These are phyloP conservation scores for Rhabdophis nuchalis DNA, from an alignment of 2,797 vertebrate species.

Conservation along the genomic window DNA sequence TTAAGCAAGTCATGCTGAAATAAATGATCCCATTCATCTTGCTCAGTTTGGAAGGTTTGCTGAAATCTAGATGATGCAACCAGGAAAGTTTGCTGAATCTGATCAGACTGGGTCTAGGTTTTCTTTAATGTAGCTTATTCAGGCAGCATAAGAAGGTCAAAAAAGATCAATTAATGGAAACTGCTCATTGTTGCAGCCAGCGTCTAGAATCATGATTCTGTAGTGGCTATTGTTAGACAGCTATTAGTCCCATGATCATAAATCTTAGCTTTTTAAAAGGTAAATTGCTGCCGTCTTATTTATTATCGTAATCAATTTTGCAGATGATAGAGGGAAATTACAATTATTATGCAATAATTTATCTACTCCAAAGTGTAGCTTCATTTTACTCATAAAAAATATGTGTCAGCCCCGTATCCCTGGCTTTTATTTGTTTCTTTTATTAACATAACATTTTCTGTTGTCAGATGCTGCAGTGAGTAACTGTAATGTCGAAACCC, in stretches of 20 bases:
- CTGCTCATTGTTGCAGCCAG: not conserved
- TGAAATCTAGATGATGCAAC: not conserved
- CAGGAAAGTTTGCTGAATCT: not conserved
- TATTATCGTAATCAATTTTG: not conserved
- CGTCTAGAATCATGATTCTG: not conserved
- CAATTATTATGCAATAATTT: not conserved
- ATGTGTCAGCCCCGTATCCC: not conserved
- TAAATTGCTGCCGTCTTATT: not conserved
- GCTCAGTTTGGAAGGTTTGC: not conserved
- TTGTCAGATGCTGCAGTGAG: conserved; percentile 73
- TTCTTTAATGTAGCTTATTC: not conserved
- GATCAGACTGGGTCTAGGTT: not conserved
- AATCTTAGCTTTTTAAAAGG: not conserved
- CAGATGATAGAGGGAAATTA: not conserved
- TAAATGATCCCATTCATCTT: not conserved
- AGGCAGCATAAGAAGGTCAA: not conserved
- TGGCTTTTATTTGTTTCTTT: conserved; percentile 7
- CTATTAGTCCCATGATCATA: not conserved
- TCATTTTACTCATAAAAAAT: not conserved
- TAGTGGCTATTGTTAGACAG: not conserved
- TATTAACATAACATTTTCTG: conserved; percentile 33
- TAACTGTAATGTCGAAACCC: conserved; percentile 81
- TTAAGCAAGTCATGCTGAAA: not conserved
- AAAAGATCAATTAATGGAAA: not conserved
- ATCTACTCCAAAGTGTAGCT: not conserved